Conservation (phyloP, 2,888 invertebrate species). For the Hydropsyche betteni region DNA sequence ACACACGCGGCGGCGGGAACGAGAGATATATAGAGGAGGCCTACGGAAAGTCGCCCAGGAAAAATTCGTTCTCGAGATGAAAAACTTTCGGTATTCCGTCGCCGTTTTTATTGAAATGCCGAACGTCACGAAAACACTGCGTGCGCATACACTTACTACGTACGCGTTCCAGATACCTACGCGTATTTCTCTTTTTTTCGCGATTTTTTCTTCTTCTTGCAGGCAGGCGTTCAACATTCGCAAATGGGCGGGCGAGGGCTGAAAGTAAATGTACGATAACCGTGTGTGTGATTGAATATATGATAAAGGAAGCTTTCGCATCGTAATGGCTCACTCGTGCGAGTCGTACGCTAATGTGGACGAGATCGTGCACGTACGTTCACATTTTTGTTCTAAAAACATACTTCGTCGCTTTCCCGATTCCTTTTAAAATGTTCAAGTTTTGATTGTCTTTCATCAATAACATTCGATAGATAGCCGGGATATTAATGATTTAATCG, state of each 20-base stretch:
- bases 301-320: background rate
- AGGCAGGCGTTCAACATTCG: conserved; percentile 13
- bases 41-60: background rate
- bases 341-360: too few species aligned
- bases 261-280: conserved; percentile 39
- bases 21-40: background rate
- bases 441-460: too few species aligned
- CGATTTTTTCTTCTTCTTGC: too few species aligned
- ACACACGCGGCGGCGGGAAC: conserved; percentile 28
- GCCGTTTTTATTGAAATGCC: conserved; percentile 41
- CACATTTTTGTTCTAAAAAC: background rate
- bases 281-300: conserved; percentile 38
- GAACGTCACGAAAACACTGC: conserved; percentile 40
- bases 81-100: conserved; percentile 41
- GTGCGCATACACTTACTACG: conserved; percentile 25
- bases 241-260: conserved; percentile 34
- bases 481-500: too few species aligned
- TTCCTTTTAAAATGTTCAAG: too few species aligned
- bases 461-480: too few species aligned
- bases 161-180: too few species aligned
- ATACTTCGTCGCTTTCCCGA: too few species aligned
- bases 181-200: too few species aligned
- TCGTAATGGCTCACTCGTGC: too few species aligned
- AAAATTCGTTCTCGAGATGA: conserved; percentile 29
- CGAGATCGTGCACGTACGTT: background rate